Base-by-base conservation (phyloP, 2,888 invertebrate genomes). In the Hyppa rectilinea region DNA sequence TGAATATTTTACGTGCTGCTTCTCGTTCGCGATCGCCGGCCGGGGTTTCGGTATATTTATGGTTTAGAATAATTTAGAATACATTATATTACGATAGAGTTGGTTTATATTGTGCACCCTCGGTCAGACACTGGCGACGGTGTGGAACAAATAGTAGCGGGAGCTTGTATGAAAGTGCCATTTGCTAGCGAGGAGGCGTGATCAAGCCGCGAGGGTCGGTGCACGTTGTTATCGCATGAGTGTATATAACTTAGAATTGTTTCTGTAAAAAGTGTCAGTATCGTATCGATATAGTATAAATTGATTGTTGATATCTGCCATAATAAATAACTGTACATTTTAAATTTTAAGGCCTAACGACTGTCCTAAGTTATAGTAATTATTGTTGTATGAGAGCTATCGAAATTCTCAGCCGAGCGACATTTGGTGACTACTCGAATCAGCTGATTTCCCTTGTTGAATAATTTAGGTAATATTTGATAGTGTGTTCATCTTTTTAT, bases 231-330 rank as follows among this genome's bases (percentile, higher is more conserved):
- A 88, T 90, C 88, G 88, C 89, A 83, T 90, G 90, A 90, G 88
- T 89, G 90, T 91, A 91, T 83, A 89, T 87, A 90, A 87, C 86
- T 85, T 91, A 92, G 89, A 87, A 89, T 90, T 88, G 90, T 92
- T 92, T 94, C 89, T 93, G 93, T 93, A 93, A 91, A 93, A 92
- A 93, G 89, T 90, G 92, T 91, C 94, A 88, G 91, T 93, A 92
- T 91, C 91, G 87, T 93, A 91, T 93, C 90, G 86, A 91, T 91
- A 91, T 89, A 87, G 90, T 89, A 91, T 91, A 93, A 94, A 94
- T 93, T 93, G 91, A 92, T 94, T 94, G 95, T 96, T 95, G 92
- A 95, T 94, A 95, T 95, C 93, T 95, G 95, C 95, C 95, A 95
- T 96, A 95, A 95, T 95, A 93, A 93, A 88, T 92, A 93, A 92